These are phyloP conservation scores for Agrotis puta DNA, from an alignment of 2,888 invertebrate genomes.

Conservation along the genomic window DNA sequence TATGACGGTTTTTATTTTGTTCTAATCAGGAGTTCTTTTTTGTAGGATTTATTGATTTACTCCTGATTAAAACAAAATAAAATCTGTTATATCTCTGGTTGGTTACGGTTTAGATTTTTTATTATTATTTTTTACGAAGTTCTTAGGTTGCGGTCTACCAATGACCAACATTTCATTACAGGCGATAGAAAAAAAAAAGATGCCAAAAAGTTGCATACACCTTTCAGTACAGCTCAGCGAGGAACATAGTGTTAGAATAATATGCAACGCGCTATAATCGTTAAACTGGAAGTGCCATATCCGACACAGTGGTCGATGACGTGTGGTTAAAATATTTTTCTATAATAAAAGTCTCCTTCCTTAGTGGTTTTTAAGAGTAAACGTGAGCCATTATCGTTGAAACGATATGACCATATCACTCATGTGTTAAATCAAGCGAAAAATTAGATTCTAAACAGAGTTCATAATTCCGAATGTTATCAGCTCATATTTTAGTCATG, in stretches of 20 bases:
- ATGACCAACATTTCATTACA: too few species aligned
- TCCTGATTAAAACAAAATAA: too few species aligned
- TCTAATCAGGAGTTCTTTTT: too few species aligned
- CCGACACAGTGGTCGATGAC: conserved; percentile 11
- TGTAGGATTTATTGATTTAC: too few species aligned
- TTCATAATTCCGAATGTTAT: conserved; percentile 47
- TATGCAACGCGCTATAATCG: conserved; percentile 7
- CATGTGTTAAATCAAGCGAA: conserved; percentile 35
- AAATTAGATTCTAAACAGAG: conserved; percentile 43
- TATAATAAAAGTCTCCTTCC: not conserved
- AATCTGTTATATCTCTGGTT: too few species aligned
- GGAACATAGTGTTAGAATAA: not conserved
- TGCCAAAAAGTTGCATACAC: too few species aligned
- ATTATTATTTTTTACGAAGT: too few species aligned
- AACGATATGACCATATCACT: conserved; percentile 30
- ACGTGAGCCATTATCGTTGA: conserved; percentile 5
- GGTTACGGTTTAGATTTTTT: too few species aligned
- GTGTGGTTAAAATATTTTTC: conserved; percentile 13
- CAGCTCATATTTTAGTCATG: conserved; percentile 33
- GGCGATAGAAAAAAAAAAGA: too few species aligned
- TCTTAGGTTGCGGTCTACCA: too few species aligned
- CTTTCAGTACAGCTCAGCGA: too few species aligned
- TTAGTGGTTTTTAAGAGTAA: not conserved
- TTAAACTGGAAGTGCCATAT: not conserved
- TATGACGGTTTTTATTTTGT: too few species aligned